A percentile compares a stretch with the other conserved stretches of the same genome.
These are phyloP conservation scores for Rhamphomyia laevipes DNA, from an alignment of 2,888 invertebrate species.

Conservation along the genomic window DNA sequence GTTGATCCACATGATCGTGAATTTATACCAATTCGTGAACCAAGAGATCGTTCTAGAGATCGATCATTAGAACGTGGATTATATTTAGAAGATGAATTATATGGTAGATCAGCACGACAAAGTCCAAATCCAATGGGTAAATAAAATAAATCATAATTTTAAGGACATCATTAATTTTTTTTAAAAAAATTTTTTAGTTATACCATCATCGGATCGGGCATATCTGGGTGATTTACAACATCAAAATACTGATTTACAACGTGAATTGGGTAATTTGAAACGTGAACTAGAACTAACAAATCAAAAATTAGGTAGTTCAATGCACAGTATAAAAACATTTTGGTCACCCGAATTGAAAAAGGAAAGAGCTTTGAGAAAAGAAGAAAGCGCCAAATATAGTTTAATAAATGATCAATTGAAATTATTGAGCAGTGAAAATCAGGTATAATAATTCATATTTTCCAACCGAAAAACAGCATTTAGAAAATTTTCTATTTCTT, in stretches of 20 bases:
- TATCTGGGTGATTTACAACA: constrained; percentile 79
- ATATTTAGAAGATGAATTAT: constrained; percentile 59
- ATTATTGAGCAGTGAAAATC: constrained; percentile 90
- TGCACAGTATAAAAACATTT: constrained; percentile 99
- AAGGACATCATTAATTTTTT: too few species aligned
- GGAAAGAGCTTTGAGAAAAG: constrained; percentile 90
- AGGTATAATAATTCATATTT: constrained; percentile 49
- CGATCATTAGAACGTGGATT: constrained; percentile 55
- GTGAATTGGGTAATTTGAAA: constrained; percentile 82
- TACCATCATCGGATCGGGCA: constrained; percentile 46
- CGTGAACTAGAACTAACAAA: constrained; percentile 91
- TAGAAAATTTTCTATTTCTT: background rate
- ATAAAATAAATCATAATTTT: constrained; percentile 3
- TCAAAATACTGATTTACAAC: constrained; percentile 88
- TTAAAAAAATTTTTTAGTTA: constrained; percentile 23
- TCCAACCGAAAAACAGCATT: background rate
- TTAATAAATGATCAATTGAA: constrained; percentile 94
- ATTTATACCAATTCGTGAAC: constrained; percentile 73
- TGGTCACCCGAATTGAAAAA: constrained; percentile 99
- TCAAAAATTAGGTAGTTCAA: constrained; percentile 94
- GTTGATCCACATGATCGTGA: constrained; percentile 70
- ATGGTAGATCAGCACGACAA: constrained; percentile 55
- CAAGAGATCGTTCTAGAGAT: constrained; percentile 55
- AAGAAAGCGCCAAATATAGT: constrained; percentile 94
- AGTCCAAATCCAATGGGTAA: constrained; percentile 52